phyloP scores from a whole-genome alignment of 64 coral and sea anemone genomes.

The Pocillopora verrucosa region DNA sequence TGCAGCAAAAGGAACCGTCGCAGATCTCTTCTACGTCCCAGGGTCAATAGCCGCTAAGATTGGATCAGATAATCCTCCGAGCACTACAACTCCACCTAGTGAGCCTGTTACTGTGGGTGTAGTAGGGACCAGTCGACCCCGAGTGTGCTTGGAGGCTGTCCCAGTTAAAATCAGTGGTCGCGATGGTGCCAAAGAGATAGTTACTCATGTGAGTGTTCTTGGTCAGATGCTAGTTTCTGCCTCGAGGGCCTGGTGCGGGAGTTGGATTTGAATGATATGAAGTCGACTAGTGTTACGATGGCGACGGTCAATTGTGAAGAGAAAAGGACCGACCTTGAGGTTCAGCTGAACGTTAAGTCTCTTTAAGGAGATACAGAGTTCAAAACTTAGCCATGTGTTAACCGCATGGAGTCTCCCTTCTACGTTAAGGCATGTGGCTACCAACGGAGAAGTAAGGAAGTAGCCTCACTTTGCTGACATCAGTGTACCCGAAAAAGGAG shows the following conservation, averaged over 20 bases:
- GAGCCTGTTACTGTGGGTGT: too few species aligned
- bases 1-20: neutral
- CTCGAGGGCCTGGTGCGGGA: conserved; percentile 5
- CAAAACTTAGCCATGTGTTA: conserved; percentile 35
- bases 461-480: conserved; percentile 48
- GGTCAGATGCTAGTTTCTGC: neutral
- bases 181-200: conserved; percentile 32
- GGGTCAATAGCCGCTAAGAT: neutral
- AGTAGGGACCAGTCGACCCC: too few species aligned
- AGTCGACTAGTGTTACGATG: conserved; percentile 16
- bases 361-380: conserved; percentile 22
- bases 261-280: conserved; percentile 1
- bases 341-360: conserved; percentile 44
- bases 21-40: neutral
- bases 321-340: conserved; percentile 13
- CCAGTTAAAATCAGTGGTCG: too few species aligned
- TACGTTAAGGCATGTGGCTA: conserved; percentile 18
- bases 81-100: neutral
- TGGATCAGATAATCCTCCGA: neutral
- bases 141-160: too few species aligned
- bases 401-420: conserved; percentile 45
- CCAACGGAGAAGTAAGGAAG: conserved; percentile 40
- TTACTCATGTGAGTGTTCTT: conserved; percentile 35
- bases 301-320: conserved; percentile 37
- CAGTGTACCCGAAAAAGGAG: conserved; percentile 16